A percentile compares a stretch with the other conserved stretches of the same genome.
phyloP scores from a whole-genome alignment of 1,140 invertebrate genomes.

The Euura lappo region DNA sequence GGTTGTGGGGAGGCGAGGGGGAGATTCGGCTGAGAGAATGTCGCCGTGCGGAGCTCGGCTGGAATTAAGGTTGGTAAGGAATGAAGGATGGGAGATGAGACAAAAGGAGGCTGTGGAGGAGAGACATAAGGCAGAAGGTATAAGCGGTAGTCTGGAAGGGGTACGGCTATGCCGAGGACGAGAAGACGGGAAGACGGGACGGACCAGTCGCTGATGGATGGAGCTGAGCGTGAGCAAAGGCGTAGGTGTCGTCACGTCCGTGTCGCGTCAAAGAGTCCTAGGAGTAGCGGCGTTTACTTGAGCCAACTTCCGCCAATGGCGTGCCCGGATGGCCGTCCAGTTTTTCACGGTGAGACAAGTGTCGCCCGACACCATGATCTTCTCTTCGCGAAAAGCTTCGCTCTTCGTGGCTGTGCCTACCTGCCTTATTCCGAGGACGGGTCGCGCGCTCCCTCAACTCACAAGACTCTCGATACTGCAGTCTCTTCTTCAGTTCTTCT shows the following conservation, averaged over 20 bases:
- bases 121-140: neutral
- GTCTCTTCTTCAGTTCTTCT: no score
- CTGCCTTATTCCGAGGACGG: neutral
- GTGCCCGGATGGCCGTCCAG: conserved; percentile 38
- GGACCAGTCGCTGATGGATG: conserved; percentile 46
- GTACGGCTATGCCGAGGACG: conserved; percentile 32
- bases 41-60: no score
- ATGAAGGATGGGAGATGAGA: no score
- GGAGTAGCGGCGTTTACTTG: conserved; percentile 29
- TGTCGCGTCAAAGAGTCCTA: neutral
- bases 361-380: conserved; percentile 44
- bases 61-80: no score
- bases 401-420: conserved; percentile 4
- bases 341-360: conserved; percentile 51
- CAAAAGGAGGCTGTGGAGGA: no score
- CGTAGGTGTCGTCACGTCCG: conserved; percentile 20
- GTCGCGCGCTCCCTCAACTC: no score
- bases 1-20: no score
- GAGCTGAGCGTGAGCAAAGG: conserved; percentile 35
- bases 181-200: conserved; percentile 41
- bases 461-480: no score
- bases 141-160: neutral
- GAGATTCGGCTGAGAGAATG: no score
- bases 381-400: conserved; percentile 38
- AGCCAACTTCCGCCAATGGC: conserved; percentile 14